phyloP scores from a whole-genome alignment of 2,888 invertebrate genomes.

The Cetonia aurata region DNA sequence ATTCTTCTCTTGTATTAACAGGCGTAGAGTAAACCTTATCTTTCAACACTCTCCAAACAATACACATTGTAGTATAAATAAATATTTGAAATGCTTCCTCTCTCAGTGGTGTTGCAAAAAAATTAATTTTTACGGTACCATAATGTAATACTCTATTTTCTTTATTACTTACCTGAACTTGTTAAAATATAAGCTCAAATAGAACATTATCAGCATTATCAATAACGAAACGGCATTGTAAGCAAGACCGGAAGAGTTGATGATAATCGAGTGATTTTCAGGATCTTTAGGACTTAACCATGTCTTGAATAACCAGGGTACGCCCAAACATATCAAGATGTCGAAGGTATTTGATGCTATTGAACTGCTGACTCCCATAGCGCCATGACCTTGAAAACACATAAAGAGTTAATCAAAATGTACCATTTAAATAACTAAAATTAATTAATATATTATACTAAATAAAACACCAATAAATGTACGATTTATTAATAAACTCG shows the following conservation, averaged over 20 bases:
- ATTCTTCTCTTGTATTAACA: too few relatives aligned
- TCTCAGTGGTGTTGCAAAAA: too few relatives aligned
- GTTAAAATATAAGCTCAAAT: constrained; percentile 75
- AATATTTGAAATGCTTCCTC: too few relatives aligned
- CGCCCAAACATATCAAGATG: constrained; percentile 80
- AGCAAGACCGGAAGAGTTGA: constrained; percentile 81
- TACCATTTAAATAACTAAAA: too few relatives aligned
- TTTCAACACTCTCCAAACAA: too few relatives aligned
- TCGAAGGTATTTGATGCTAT: constrained; percentile 88
- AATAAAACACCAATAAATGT: too few relatives aligned
- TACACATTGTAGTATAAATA: too few relatives aligned
- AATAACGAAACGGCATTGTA: constrained; percentile 83
- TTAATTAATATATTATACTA: too few relatives aligned
- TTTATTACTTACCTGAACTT: constrained; percentile 69
- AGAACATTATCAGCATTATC: constrained; percentile 78
- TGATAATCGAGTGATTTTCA: constrained; percentile 73
- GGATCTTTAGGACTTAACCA: constrained; percentile 72
- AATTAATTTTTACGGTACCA: too few relatives aligned
- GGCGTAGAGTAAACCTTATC: too few relatives aligned
- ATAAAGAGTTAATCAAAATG: not conserved
- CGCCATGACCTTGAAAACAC: constrained; percentile 74
- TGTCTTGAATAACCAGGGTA: constrained; percentile 83
- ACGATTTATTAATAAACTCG: too few relatives aligned
- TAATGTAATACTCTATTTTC: too few relatives aligned
- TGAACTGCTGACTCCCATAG: constrained; percentile 85